These are phyloP conservation scores for Eonycteris spelaea DNA, from an alignment of 2,113 vertebrate genomes.

Conservation along the genomic window DNA sequence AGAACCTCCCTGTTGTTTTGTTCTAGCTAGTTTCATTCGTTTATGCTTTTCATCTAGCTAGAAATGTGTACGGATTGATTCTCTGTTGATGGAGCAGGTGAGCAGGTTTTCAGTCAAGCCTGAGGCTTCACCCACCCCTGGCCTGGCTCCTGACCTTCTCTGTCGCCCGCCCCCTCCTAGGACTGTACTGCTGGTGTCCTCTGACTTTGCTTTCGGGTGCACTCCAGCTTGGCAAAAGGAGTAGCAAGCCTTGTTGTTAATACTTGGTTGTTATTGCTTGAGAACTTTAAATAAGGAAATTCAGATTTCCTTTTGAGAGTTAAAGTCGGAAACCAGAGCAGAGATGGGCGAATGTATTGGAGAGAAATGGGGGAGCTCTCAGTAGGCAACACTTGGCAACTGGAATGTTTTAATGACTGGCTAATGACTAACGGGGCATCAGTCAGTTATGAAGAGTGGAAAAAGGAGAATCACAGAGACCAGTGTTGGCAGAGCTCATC, in stretches of 20 bases:
- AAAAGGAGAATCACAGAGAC: not conserved
- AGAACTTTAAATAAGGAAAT: not conserved
- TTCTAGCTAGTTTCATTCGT: not conserved
- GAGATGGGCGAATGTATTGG: not conserved
- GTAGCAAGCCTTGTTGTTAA: not conserved
- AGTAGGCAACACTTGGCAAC: not conserved
- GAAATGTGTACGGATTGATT: not conserved
- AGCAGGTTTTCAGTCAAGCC: not conserved
- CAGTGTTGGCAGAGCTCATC: not conserved
- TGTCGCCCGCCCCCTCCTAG: not conserved
- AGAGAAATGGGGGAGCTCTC: not conserved
- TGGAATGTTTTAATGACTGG: not conserved
- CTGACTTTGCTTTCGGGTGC: not conserved
- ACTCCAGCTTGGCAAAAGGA: not conserved
- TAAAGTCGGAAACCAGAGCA: not conserved
- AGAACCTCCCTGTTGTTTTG: not conserved
- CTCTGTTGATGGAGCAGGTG: not conserved
- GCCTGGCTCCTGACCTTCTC: not conserved
- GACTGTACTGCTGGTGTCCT: not conserved
- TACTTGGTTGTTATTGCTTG: not conserved
- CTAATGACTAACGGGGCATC: not conserved
- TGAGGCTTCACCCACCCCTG: too few species aligned
- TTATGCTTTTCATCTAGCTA: not conserved
- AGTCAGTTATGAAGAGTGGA: not conserved
- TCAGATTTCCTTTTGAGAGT: not conserved